phyloP scores from a whole-genome alignment of 2,888 invertebrate species.

The Oscheius sp. region DNA sequence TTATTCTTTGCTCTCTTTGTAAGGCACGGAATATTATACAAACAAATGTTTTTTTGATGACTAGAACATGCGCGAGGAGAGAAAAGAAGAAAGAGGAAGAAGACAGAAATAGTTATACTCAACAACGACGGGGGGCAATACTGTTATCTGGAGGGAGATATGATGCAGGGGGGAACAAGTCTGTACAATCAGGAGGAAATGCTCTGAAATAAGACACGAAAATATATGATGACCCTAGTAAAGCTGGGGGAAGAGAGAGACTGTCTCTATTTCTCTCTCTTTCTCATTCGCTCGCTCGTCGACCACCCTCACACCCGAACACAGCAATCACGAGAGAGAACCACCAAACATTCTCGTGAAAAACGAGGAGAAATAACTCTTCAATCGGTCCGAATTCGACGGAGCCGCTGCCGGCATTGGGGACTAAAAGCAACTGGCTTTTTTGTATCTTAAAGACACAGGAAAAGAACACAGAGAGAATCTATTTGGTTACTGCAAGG shows the following conservation, averaged over 20 bases:
- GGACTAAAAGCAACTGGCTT: background rate
- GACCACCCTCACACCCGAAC: conserved; percentile 7
- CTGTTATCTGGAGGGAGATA: background rate
- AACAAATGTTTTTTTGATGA: conserved; percentile 29
- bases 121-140: background rate
- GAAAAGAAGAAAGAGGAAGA: background rate
- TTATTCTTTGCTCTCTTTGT: conserved; percentile 7
- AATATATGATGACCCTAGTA: background rate
- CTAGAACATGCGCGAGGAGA: conserved; percentile 23
- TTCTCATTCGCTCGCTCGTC: too few species aligned
- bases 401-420: background rate
- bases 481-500: background rate
- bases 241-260: conserved; percentile 4
- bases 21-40: conserved; percentile 36
- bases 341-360: conserved; percentile 38
- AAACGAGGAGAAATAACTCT: conserved; percentile 37
- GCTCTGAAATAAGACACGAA: background rate
- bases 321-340: background rate
- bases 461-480: background rate
- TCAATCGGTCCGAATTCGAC: conserved; percentile 27
- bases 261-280: background rate
- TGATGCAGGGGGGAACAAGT: too few species aligned
- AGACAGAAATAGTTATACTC: background rate
- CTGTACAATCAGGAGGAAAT: conserved; percentile 1
- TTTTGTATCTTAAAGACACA: background rate